phyloP scores from a whole-genome alignment of 2,888 invertebrate species.

The Seira sanloemensis region DNA sequence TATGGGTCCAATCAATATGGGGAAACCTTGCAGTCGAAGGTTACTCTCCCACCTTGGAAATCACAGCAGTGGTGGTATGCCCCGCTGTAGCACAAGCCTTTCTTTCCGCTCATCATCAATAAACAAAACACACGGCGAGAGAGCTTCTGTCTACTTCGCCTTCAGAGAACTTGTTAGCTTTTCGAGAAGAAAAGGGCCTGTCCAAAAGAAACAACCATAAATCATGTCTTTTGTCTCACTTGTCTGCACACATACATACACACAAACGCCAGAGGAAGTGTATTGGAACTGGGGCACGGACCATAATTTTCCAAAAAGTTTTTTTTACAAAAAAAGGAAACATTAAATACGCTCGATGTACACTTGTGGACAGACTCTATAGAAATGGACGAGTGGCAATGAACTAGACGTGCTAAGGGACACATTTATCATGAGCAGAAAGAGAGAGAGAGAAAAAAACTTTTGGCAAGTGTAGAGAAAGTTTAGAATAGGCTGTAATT shows the following conservation, averaged over 20 bases:
- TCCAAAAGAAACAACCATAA: conserved; percentile 49
- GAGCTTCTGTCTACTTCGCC: background rate
- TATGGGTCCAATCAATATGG: conserved; percentile 65
- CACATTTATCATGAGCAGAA: no score
- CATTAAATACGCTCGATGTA: no score
- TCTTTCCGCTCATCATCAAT: conserved; percentile 31
- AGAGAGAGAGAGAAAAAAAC: no score
- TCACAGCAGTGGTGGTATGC: conserved; percentile 50
- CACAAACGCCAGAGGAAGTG: background rate
- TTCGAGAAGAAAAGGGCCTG: conserved; percentile 53
- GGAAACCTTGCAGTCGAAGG: conserved; percentile 66
- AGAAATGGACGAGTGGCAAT: conserved; percentile 12
- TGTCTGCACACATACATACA: no score
- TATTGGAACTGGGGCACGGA: conserved; percentile 38
- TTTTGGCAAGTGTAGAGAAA: background rate
- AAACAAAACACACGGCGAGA: background rate
- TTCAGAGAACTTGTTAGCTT: conserved; percentile 51
- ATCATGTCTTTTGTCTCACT: conserved; percentile 49
- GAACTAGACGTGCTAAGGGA: conserved; percentile 7
- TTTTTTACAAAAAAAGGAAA: no score
- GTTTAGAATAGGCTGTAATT: background rate
- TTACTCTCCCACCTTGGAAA: conserved; percentile 64
- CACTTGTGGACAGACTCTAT: no score
- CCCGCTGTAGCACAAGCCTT: conserved; percentile 20
- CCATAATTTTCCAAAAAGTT: background rate